These are phyloP conservation scores for Leptonema lineaticorne DNA, from an alignment of 1,140 invertebrate species.

Conservation along the genomic window DNA sequence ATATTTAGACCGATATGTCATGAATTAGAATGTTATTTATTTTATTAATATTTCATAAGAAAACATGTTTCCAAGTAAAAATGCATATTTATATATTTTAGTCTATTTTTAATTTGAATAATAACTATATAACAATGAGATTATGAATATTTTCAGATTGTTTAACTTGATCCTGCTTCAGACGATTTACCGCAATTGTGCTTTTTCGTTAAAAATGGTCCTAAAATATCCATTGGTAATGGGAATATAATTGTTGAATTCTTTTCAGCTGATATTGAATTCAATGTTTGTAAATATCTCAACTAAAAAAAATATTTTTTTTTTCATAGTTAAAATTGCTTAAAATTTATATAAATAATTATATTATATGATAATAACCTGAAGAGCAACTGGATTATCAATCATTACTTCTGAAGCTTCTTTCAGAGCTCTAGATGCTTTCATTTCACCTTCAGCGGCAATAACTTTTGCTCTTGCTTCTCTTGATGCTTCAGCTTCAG, in stretches of 20 bases:
- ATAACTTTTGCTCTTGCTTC: conserved; percentile 75
- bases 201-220: conserved; percentile 63
- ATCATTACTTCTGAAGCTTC: conserved; percentile 92
- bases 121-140: not conserved
- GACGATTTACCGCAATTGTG: conserved; percentile 37
- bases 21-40: not conserved
- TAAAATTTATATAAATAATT: too few species aligned
- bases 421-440: conserved; percentile 84
- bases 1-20: not conserved
- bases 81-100: not conserved
- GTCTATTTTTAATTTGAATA: not conserved
- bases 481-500: conserved; percentile 79
- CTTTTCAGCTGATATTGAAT: conserved; percentile 95
- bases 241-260: conserved; percentile 98
- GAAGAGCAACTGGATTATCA: conserved; percentile 86
- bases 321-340: not conserved
- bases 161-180: conserved; percentile 30
- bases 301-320: conserved; percentile 43
- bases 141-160: not conserved
- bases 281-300: conserved; percentile 75
- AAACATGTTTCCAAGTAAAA: too few species aligned
- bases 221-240: conserved; percentile 87
- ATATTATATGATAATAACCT: too few species aligned
- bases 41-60: too few species aligned
- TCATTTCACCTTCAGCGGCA: conserved; percentile 83